Base-by-base conservation (phyloP, 2,888 invertebrate species). In the Biston stratarius region DNA sequence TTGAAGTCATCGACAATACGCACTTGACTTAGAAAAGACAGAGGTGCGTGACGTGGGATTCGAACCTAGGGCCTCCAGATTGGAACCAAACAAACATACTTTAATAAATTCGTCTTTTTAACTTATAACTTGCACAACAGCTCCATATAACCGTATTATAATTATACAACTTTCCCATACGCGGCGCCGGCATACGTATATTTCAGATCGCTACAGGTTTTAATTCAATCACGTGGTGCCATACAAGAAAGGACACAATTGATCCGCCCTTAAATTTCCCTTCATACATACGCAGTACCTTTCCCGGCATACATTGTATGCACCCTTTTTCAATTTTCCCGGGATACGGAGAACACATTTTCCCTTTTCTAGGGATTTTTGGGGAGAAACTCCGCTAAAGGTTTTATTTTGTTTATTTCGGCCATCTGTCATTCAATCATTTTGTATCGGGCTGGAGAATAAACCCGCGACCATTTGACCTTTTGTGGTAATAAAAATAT, bases 231-330 rank as follows among this genome's bases (percentile, higher is more conserved):
- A 62, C 59, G 24, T 64, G 55, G 57, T 44, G 48, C 53, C 59
- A 68, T 65, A 78, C 75, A 72, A 69, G 61, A 61, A 71, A 74
- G 79, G 77, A 80, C 78, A 72, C 78, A 72, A 77, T 82, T 82
- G 80, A 81, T 81, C 78, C 80, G 68, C 72, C 71, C 80, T 77
- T 77, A 77, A 79, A 84, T 81, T 80, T 75, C 76, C 77, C 77
- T 74, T 72, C 77, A 71, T 76, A 76, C 68, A 63, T 61, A 72
- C 62, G 45, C 24, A 42, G 42, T 55, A 42, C 55, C 45, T 36
- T 63, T 67, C 57, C 58, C 52, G n/a, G 57, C 33, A 44, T 40
- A 55, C 38, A 10, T 36, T 38, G 55, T 42, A 42, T 42, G 55
- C 55, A 63, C 52, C 60, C 75, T 77, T 79, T 24, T 77, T 71